These are phyloP conservation scores for Peromyscus nudipes DNA, from an alignment of 2,797 vertebrate species.

Conservation along the genomic window DNA sequence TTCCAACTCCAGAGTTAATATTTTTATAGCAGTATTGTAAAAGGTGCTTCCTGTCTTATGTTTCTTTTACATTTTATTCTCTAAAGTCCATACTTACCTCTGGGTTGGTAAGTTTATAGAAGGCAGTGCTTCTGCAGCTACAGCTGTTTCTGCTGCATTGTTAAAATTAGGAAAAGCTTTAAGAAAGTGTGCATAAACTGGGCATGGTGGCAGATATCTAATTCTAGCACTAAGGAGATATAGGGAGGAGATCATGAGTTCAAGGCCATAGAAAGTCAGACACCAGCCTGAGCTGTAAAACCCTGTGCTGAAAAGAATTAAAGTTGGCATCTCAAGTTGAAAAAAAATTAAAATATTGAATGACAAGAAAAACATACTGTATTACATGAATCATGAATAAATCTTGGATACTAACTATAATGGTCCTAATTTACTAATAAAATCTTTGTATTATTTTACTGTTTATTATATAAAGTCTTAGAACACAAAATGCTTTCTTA, in stretches of 20 bases:
- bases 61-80: conserved; percentile 20
- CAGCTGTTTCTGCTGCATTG: not conserved
- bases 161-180: conserved; percentile 19
- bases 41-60: not conserved
- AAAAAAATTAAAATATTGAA: not conserved
- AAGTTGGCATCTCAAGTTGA: not conserved
- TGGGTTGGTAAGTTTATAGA: not conserved
- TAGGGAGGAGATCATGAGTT: not conserved
- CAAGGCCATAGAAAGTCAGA: not conserved
- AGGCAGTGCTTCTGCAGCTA: rapidly evolving
- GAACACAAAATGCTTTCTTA: not conserved
- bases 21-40: not conserved
- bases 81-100: not conserved
- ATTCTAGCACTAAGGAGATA: not conserved
- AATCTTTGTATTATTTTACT: not conserved
- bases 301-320: not conserved
- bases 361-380: not conserved
- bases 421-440: not conserved
- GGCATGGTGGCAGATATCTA: not conserved
- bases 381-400: not conserved
- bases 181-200: not conserved
- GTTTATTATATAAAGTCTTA: not conserved
- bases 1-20: not conserved
- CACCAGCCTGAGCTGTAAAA: not conserved
- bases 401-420: not conserved